Conservation (phyloP, 2,113 vertebrate species). For the Bos indicus region DNA sequence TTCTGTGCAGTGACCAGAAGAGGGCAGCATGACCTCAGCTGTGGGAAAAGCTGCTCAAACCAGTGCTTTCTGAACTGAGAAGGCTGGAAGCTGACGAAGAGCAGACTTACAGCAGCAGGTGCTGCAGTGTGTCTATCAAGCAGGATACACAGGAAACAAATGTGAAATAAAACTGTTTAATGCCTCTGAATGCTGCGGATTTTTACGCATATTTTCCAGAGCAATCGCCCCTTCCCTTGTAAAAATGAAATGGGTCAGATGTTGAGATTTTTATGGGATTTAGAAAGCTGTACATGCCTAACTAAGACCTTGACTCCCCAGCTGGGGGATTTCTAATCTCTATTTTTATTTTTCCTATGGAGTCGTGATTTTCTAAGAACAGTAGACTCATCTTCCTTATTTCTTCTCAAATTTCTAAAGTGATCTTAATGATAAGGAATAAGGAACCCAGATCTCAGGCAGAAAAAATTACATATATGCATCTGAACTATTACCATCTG, state of each 20-base stretch:
- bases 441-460: neutral
- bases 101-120: conserved; percentile 68
- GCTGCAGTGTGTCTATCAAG: conserved; percentile 30
- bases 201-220: conserved; percentile 70
- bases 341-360: neutral
- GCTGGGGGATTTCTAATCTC: conserved; percentile 68
- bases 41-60: accelerated
- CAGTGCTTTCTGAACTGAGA: accelerated
- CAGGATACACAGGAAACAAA: conserved; percentile 41
- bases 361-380: neutral
- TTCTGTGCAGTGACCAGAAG: conserved; percentile 62
- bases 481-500: neutral
- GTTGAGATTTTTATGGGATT: conserved; percentile 68
- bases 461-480: neutral
- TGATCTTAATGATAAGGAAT: neutral
- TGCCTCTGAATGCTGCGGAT: conserved; percentile 60
- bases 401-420: neutral
- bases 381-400: neutral
- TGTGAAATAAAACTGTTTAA: conserved; percentile 56
- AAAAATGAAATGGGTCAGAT: conserved; percentile 79
- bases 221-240: conserved; percentile 62
- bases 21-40: conserved; percentile 71
- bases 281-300: conserved; percentile 69
- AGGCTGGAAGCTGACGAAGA: neutral
- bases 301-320: conserved; percentile 57